Evolutionary conservation across 2,113 vertebrate species (phyloP), one percentile per base, ranked within the genome.

Genomic region (Anarhynchus alexandrinus): DNA sequence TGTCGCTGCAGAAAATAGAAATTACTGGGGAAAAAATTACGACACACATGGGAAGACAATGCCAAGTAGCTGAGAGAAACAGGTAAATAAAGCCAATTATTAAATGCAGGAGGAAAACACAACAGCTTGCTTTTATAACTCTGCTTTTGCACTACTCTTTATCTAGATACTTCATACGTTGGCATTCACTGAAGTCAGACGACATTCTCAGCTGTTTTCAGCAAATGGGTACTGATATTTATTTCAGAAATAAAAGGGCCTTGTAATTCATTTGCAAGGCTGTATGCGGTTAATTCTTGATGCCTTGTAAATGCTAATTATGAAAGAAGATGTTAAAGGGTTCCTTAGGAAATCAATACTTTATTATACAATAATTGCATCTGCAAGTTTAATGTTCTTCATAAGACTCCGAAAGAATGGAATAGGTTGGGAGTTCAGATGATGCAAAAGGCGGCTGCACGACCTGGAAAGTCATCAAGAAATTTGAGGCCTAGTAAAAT

Each of bases 331-430:
- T 97, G 97, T 97, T 98, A 96, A 88, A 97, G 84, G 69, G 82
- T 96, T 98, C 97, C 94, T 98, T 94, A 95, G 90, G 93, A 98
- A 98, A 98, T 98, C 98, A 98, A 98, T 98, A 97, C 97, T 98
- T 98, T 98, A 98, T 98, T 98, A 98, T 98, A 97, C 96, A 98
- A 98, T 98, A 98, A 98, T 98, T 98, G 94, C 96, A 97, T 97
- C 98, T 98, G 96, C 89, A 97, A 94, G 91, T 97, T 97, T 98
- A 98, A 98, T 97, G 96, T 52, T 98, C 97, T 97, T 95, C 88
- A 87, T 86, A 91, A 97, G 94, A 90, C 95, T 82, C 84, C 22
- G 26, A 77, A 93, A 97, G 95, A 98, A 97, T 80, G 94, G 97
- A 96, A 97, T 92, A 94, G 97, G 97, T 94, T 96, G 96, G 52